phyloP scores from a whole-genome alignment of 2,888 invertebrate genomes.

The Aricia artaxerxes region DNA sequence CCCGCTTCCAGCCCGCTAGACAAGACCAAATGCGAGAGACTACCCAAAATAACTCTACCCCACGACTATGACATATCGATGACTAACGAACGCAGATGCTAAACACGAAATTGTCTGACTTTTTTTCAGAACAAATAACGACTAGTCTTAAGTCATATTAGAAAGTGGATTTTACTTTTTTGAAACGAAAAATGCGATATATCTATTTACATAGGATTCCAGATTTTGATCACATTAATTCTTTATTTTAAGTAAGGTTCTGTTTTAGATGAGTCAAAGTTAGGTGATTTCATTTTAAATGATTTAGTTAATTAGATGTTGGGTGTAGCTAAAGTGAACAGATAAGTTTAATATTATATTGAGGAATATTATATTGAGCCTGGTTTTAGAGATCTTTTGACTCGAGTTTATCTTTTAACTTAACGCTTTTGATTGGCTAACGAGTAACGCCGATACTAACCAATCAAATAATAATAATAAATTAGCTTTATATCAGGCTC shows the following conservation, averaged over 20 bases:
- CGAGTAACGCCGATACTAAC: too few species aligned
- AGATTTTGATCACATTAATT: background rate
- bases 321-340: background rate
- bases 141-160: background rate
- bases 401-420: background rate
- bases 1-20: constrained; percentile 60
- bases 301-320: background rate
- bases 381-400: background rate
- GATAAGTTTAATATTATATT: background rate
- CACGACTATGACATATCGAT: constrained; percentile 50
- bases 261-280: background rate
- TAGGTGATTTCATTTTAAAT: background rate
- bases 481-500: background rate
- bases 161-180: background rate
- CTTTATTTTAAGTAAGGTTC: background rate
- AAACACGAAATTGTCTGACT: constrained; percentile 40
- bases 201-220: background rate
- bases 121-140: background rate
- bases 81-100: constrained; percentile 42
- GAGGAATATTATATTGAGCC: background rate
- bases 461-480: too few species aligned
- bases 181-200: background rate
- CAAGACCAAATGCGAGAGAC: constrained; percentile 56
- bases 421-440: background rate
- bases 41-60: constrained; percentile 61